A percentile compares a stretch with the other conserved stretches of the same genome.
phyloP scores from a whole-genome alignment of 2,113 vertebrate species.

The Sphaerodactylus townsendi region DNA sequence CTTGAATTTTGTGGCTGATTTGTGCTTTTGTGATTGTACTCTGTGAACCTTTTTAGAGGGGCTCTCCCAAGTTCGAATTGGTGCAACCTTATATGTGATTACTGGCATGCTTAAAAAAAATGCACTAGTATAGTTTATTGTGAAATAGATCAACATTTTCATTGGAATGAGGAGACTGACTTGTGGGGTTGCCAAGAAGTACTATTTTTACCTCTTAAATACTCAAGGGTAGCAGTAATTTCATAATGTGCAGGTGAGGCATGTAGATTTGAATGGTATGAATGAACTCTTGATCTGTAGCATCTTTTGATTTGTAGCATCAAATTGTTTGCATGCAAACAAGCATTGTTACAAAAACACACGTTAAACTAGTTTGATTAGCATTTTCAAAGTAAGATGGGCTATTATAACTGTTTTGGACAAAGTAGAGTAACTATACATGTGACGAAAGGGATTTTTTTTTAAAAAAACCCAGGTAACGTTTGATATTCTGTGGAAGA shows the following conservation, averaged over 20 bases:
- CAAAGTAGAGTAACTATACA: background rate
- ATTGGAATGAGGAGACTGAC: background rate
- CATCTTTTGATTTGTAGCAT: background rate
- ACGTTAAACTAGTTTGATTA: background rate
- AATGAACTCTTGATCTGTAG: background rate
- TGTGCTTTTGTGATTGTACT: background rate
- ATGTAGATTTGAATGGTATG: too few species aligned
- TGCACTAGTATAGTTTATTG: too few species aligned
- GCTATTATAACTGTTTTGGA: background rate
- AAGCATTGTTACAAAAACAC: background rate
- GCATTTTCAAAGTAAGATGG: background rate
- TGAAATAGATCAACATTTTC: background rate
- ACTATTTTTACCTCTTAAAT: background rate
- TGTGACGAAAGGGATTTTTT: background rate
- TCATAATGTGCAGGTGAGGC: background rate
- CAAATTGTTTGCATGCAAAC: background rate
- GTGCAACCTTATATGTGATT: too few species aligned
- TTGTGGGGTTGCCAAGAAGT: background rate
- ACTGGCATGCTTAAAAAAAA: too few species aligned
- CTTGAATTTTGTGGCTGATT: background rate
- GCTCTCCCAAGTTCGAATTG: too few species aligned
- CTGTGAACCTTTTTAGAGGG: too few species aligned
- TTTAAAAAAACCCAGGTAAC: background rate
- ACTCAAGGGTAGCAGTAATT: background rate
- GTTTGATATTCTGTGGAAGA: conserved; percentile 17